These are phyloP conservation scores for Xylocopa sonorina DNA, from an alignment of 1,140 invertebrate species.

Conservation along the genomic window DNA sequence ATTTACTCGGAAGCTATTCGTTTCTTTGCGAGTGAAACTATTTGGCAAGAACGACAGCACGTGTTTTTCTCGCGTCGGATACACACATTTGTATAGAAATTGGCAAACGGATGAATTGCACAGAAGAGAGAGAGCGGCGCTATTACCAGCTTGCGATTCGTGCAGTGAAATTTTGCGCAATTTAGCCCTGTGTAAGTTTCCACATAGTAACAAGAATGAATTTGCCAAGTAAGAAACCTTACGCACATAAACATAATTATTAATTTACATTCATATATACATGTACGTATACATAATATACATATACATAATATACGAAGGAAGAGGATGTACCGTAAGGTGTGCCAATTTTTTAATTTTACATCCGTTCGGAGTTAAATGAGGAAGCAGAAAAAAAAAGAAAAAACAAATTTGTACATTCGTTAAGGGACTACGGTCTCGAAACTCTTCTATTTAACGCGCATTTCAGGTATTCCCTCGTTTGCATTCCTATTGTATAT, in stretches of 20 bases:
- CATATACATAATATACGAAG: slow-evolving; percentile 24
- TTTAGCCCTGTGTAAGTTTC: not conserved
- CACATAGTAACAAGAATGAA: not conserved
- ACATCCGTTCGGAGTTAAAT: not conserved
- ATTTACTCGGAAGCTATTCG: no score
- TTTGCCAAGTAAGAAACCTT: slow-evolving; percentile 2
- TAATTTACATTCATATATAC: slow-evolving; percentile 13
- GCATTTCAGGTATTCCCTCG: no score
- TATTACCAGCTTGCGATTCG: no score
- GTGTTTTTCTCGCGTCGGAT: not conserved
- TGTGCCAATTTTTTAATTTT: slow-evolving; percentile 27
- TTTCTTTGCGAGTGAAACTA: no score
- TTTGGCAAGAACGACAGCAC: no score
- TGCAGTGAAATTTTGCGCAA: slow-evolving; percentile 4
- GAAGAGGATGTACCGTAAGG: slow-evolving; percentile 1
- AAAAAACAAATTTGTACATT: not conserved
- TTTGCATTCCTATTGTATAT: no score
- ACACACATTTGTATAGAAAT: not conserved
- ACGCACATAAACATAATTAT: not conserved
- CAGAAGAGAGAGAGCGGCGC: no score
- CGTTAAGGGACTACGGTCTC: not conserved
- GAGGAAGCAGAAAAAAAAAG: not conserved
- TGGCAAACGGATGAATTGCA: no score
- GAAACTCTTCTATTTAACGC: not conserved
- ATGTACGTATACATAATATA: slow-evolving; percentile 38